Percentiles rank a stretch among this genome's conserved stretches.
Evolutionary conservation across 2,113 vertebrate species (phyloP).

Genomic region (Girardinichthys multiradiatus): DNA sequence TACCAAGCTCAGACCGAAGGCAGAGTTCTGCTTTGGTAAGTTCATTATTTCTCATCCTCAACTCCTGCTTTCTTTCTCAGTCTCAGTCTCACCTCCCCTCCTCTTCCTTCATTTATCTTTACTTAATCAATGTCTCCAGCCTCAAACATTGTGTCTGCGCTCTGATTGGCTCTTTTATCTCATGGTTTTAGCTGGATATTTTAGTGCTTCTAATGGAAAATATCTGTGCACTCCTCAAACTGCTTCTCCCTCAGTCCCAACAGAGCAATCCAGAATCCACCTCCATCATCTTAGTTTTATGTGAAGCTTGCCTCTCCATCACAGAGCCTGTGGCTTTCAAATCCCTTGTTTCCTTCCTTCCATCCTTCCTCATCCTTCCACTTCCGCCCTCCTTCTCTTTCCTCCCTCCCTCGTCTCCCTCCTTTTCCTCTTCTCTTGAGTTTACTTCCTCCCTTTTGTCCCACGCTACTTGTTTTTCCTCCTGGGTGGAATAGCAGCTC

Average conservation of each 20-base stretch:
- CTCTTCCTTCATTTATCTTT: not conserved
- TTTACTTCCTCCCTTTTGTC: slow-evolving; percentile 68
- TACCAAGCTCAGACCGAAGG: slow-evolving; percentile 95
- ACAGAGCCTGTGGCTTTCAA: not conserved
- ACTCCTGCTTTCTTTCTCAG: too few species aligned
- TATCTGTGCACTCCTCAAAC: too few species aligned
- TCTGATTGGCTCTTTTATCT: too few species aligned
- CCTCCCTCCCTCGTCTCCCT: not conserved
- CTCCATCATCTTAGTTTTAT: too few species aligned
- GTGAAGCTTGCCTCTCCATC: not conserved
- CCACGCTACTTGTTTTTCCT: slow-evolving; percentile 40
- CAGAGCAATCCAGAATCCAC: too few species aligned
- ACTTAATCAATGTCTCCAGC: rapidly evolving
- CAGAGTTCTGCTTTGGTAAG: slow-evolving; percentile 98
- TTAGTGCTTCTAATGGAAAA: too few species aligned
- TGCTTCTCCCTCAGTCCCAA: too few species aligned
- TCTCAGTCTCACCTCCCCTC: not conserved
- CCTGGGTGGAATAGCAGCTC: slow-evolving; percentile 40
- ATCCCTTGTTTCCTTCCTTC: slow-evolving; percentile 21
- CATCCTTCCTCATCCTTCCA: slow-evolving; percentile 4
- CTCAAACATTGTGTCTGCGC: not conserved
- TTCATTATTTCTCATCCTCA: not conserved
- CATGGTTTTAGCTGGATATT: too few species aligned
- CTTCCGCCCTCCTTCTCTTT: not conserved
- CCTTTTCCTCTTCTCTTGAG: slow-evolving; percentile 17